These are phyloP conservation scores for Aphis craccivora DNA, from an alignment of 1,140 invertebrate genomes.

Conservation along the genomic window DNA sequence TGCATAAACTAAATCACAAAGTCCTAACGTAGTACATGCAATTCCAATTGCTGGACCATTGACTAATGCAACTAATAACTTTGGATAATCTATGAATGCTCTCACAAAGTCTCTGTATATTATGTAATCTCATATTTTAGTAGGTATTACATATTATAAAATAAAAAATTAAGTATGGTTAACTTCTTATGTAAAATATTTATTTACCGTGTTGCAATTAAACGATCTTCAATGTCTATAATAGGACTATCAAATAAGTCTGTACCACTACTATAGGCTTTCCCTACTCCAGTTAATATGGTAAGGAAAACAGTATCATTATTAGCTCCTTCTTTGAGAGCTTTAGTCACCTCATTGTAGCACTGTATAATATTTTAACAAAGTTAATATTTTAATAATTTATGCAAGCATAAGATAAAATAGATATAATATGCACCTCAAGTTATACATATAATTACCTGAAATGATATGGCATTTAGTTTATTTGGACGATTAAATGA, in stretches of 20 bases:
- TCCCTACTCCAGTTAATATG: constrained; percentile 78
- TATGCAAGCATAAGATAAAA: not conserved
- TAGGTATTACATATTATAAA: not conserved
- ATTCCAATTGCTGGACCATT: constrained; percentile 96
- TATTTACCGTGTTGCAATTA: constrained; percentile 59
- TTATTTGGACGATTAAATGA: constrained; percentile 76
- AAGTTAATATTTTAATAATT: constrained; percentile 24
- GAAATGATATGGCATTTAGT: constrained; percentile 78
- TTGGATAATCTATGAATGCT: constrained; percentile 86
- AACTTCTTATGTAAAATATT: not conserved
- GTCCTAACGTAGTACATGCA: constrained; percentile 78
- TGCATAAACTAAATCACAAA: constrained; percentile 91
- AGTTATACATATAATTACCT: constrained; percentile 63
- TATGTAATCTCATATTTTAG: constrained; percentile 62
- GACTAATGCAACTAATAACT: constrained; percentile 85
- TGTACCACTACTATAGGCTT: constrained; percentile 88
- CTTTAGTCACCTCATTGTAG: constrained; percentile 67
- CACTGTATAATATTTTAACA: constrained; percentile 20
- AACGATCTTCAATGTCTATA: not conserved
- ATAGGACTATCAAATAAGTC: constrained; percentile 72
- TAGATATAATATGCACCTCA: not conserved
- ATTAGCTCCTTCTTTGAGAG: constrained; percentile 73
- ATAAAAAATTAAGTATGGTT: not conserved
- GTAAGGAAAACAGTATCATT: constrained; percentile 72
- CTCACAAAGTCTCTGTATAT: constrained; percentile 74